Conservation (phyloP, 2,113 vertebrate genomes). For the Crotalus tigris region DNA sequence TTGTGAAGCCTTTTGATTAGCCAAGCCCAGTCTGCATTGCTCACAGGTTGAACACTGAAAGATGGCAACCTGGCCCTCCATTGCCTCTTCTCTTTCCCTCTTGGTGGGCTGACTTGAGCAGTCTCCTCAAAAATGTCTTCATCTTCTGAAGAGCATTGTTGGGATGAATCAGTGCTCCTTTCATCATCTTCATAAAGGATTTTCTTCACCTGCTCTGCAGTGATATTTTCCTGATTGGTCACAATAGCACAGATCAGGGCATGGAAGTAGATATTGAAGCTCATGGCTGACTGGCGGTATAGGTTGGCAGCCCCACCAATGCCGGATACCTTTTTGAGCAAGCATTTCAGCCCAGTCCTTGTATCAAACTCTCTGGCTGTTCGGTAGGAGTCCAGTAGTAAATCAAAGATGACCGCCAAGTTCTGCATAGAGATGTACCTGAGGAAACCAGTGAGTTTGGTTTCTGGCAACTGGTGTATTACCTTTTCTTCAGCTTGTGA, state of each 20-base stretch:
- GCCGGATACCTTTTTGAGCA: slow-evolving; percentile 96
- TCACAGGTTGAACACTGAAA: slow-evolving; percentile 82
- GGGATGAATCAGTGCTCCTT: slow-evolving; percentile 88
- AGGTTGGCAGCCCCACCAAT: slow-evolving; percentile 91
- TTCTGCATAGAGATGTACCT: slow-evolving; percentile 97
- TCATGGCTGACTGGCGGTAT: slow-evolving; percentile 95
- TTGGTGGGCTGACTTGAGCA: slow-evolving; percentile 91
- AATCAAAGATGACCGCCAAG: slow-evolving; percentile 92
- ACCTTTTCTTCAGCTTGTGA: slow-evolving; percentile 77
- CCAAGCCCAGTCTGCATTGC: slow-evolving; percentile 92
- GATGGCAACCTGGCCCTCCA: slow-evolving; percentile 85
- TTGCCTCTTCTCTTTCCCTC: slow-evolving; percentile 83
- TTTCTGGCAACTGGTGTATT: slow-evolving; percentile 72
- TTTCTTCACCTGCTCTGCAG: slow-evolving; percentile 88
- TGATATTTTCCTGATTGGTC: slow-evolving; percentile 87
- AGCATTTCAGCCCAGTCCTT: slow-evolving; percentile 91
- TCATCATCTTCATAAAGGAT: slow-evolving; percentile 92
- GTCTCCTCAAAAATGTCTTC: slow-evolving; percentile 99
- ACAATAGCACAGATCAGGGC: slow-evolving; percentile 86
- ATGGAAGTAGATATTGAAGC: slow-evolving; percentile 95
- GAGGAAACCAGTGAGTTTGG: slow-evolving; percentile 86
- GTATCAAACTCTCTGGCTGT: slow-evolving; percentile 95
- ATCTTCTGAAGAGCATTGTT: slow-evolving; percentile 92
- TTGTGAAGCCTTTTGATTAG: slow-evolving; percentile 90
- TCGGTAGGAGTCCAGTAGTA: slow-evolving; percentile 93